Percentiles rank a stretch among this genome's conserved stretches.
These are phyloP conservation scores for Clarias pachynema DNA, from an alignment of 2,797 vertebrate genomes.

Conservation along the genomic window DNA sequence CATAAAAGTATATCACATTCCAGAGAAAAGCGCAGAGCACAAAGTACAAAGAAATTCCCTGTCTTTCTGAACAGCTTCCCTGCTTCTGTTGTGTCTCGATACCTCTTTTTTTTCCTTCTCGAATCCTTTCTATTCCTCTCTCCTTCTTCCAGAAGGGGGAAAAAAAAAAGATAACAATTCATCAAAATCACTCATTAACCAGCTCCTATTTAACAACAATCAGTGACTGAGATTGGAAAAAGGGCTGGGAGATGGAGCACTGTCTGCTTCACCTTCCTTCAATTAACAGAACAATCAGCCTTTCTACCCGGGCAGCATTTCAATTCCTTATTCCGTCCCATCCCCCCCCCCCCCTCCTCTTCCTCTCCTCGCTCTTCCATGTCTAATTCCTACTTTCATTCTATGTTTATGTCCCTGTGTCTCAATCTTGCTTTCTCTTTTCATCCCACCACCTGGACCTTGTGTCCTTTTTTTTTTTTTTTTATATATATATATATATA, in stretches of 20 bases:
- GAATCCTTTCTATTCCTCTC: conserved; percentile 30
- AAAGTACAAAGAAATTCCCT: conserved; percentile 48
- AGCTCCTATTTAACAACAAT: conserved; percentile 88
- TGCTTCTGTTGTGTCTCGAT: conserved; percentile 36
- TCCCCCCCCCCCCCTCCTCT: conserved; percentile 5
- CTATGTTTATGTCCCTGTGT: conserved; percentile 31
- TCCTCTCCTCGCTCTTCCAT: conserved; percentile 26
- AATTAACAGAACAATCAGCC: conserved; percentile 85
- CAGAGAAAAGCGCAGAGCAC: conserved; percentile 50
- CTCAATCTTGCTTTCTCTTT: conserved; percentile 21
- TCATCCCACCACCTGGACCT: not conserved
- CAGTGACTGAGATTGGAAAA: conserved; percentile 87
- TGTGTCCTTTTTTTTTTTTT: not conserved
- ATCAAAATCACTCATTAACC: conserved; percentile 86
- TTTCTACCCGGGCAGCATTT: conserved; percentile 83
- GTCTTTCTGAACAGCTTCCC: conserved; percentile 40
- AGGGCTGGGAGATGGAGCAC: conserved; percentile 67
- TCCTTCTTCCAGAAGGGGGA: conserved; percentile 15
- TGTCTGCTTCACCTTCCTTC: conserved; percentile 83
- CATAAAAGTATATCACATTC: conserved; percentile 60
- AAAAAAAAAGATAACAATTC: conserved; percentile 79
- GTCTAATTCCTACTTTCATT: conserved; percentile 27
- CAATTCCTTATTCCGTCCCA: conserved; percentile 74
- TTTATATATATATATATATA: too few species aligned
- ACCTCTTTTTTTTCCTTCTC: conserved; percentile 23